Base-by-base conservation (phyloP, 2,113 vertebrate genomes). In the Pluvialis apricaria region DNA sequence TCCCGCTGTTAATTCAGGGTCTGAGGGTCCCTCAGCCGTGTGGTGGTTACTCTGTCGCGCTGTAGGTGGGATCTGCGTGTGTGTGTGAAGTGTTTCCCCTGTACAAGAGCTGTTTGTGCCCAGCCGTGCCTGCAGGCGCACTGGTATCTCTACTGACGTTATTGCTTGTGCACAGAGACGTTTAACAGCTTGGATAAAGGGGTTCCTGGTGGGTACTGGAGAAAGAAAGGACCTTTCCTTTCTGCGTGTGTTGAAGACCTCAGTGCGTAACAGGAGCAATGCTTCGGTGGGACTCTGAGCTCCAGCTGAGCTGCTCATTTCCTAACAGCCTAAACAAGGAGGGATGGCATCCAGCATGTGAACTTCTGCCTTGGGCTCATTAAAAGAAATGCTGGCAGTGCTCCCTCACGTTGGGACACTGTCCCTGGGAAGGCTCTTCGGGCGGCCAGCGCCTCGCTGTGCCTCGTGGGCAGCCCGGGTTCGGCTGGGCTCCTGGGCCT, bases 21-120 rank as follows among this genome's bases (percentile, higher is more conserved):
- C 28, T 36, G n/a, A 0, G 8, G 5, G 24, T 28, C 36, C 82
- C 13, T 5, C 6, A 3, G 71, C 45, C 16, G 1, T 0, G 13
- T 28, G 13, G 0, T 9, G 11, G 11, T 6, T 15, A 11, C 51
- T 36, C 21, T 25, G 25, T 9, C 12, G 5, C 10, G 5, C 11
- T 6, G 42, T 6, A 10, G 24, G 8, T 31, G 40, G 25, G 32
- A 18, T 19, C 34, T 10, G 54, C 6, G 54, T 18, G 21, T 8
- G 26, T 8, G 19, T 40, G 34, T 10, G 60, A 11, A 17, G 14
- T 10, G 8, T 38, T 6, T 31, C 19, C 13, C 34, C 38, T 2
- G 16, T 2, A 8, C 58, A 6, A 3, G 40, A 40, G 3, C 28
- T 7, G 2, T 4, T 31, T 13, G 3, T 52, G 52, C 52, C n/a